Percentiles rank a stretch among this genome's conserved stretches.
Conservation (phyloP, 2,797 vertebrate species). For the Sebastes kiyomatsui region DNA sequence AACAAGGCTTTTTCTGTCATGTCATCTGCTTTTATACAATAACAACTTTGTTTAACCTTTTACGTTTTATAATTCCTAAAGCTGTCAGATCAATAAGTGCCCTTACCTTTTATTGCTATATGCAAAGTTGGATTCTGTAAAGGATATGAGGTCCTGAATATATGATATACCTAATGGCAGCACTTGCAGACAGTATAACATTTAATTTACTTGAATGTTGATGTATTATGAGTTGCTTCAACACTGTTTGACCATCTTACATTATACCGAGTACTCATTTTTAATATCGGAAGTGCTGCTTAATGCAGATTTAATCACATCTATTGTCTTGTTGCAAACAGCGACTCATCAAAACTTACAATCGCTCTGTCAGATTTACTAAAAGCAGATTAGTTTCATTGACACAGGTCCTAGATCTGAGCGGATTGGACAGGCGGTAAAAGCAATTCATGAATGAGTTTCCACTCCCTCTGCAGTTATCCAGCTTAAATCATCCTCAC, state of each 20-base stretch:
- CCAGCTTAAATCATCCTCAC: neutral
- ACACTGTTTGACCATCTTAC: neutral
- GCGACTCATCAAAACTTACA: neutral
- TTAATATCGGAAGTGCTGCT: neutral
- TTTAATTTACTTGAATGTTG: neutral
- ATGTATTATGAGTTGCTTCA: neutral
- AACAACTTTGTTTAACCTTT: neutral
- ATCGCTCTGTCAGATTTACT: neutral
- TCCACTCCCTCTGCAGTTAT: neutral
- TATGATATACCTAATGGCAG: neutral
- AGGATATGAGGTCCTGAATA: neutral
- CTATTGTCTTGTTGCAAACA: neutral
- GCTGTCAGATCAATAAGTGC: neutral
- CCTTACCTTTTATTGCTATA: neutral
- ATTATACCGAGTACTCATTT: neutral
- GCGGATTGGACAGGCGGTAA: conserved; percentile 19
- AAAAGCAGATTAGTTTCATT: conserved; percentile 29
- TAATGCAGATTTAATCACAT: neutral
- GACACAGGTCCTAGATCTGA: neutral
- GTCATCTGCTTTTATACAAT: neutral
- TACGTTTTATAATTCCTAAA: neutral
- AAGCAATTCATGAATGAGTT: conserved; percentile 20
- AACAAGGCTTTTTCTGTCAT: neutral
- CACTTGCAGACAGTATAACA: neutral
- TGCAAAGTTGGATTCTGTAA: neutral